Conservation (phyloP, 2,113 vertebrate genomes). For the Rhadina sibilatrix region DNA sequence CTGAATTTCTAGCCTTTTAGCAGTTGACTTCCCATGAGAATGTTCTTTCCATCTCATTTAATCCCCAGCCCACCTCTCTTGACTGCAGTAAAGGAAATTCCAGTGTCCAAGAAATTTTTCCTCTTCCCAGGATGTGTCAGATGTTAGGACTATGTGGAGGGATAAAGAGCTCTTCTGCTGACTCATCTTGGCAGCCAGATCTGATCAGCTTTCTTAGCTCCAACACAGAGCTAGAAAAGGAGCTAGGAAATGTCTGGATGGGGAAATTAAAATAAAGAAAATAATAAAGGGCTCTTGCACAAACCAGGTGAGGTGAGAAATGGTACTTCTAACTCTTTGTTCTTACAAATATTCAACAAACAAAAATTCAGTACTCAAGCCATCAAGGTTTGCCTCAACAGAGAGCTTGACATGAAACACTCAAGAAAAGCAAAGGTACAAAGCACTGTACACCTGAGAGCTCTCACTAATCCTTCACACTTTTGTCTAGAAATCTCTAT, state of each 20-base stretch:
- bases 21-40: neutral
- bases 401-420: neutral
- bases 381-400: neutral
- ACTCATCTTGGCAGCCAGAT: neutral
- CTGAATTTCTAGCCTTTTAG: neutral
- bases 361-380: neutral
- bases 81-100: slow-evolving; percentile 39
- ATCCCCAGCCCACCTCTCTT: neutral
- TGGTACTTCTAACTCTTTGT: neutral
- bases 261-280: neutral
- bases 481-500: neutral
- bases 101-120: neutral
- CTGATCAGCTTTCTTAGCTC: neutral
- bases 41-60: neutral
- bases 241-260: neutral
- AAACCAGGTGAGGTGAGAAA: neutral
- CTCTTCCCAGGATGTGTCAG: slow-evolving; percentile 4
- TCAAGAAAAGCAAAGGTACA: neutral
- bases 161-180: neutral
- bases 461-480: neutral
- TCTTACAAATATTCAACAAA: neutral
- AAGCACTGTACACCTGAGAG: neutral
- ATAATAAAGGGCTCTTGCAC: neutral
- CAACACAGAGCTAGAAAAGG: neutral
- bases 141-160: neutral